Evolutionary conservation across 2,113 vertebrate species (phyloP).

Genomic region (Pterophyllum scalare): DNA sequence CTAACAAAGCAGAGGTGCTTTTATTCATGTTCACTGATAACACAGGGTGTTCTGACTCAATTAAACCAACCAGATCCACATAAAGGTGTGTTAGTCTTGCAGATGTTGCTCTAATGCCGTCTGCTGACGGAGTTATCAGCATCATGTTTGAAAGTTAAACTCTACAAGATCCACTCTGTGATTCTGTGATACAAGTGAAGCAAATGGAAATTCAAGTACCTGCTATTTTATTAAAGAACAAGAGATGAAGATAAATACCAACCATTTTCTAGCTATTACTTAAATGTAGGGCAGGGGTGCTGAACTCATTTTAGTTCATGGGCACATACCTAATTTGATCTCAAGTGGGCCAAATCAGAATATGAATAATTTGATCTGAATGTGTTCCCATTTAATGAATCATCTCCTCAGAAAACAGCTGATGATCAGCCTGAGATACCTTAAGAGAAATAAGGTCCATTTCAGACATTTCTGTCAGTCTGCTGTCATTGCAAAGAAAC

Average conservation of each 20-base stretch:
- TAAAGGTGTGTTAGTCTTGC: neutral
- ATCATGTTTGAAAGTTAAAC: neutral
- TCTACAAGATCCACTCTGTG: neutral
- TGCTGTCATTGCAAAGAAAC: too few species aligned
- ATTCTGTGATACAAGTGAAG: neutral
- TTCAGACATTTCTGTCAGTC: too few species aligned
- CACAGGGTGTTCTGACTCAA: neutral
- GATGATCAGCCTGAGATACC: neutral
- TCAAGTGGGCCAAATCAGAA: neutral
- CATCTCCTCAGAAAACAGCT: neutral
- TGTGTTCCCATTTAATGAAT: conserved; percentile 7
- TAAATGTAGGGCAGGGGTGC: conserved; percentile 2
- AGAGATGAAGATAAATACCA: neutral
- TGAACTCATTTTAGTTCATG: conserved; percentile 6
- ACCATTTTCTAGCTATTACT: neutral
- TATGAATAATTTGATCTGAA: conserved; percentile 7
- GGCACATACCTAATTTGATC: conserved; percentile 8
- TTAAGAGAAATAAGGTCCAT: too few species aligned
- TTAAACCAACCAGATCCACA: neutral
- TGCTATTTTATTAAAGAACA: conserved; percentile 7
- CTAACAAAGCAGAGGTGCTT: neutral
- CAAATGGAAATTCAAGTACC: neutral
- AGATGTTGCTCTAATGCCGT: neutral
- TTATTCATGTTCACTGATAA: neutral
- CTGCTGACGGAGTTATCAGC: neutral